phyloP scores from a whole-genome alignment of 2,113 vertebrate species.

The Hiodon alosoides region DNA sequence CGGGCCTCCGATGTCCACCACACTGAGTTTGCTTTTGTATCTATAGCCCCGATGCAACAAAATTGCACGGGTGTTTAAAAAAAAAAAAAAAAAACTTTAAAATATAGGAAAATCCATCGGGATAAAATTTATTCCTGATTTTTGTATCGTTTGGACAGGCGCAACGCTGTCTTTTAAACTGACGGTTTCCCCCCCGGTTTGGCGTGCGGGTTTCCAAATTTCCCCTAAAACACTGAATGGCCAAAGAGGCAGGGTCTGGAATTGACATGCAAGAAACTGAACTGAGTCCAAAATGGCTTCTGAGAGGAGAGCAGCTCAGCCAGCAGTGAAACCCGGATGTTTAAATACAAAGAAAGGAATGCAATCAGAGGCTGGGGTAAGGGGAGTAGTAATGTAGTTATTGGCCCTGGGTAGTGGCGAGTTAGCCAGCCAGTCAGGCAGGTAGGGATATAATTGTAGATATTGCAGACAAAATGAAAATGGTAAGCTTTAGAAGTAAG shows the following conservation, averaged over 20 bases:
- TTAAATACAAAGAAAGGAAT: constrained; percentile 77
- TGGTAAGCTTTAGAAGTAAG: background rate
- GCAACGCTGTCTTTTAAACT: background rate
- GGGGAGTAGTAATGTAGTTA: constrained; percentile 4
- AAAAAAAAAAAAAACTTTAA: constrained; percentile 27
- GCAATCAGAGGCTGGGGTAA: constrained; percentile 41
- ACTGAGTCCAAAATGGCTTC: constrained; percentile 58
- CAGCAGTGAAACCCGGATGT: constrained; percentile 85
- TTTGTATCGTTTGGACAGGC: background rate
- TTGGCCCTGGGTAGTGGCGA: constrained; percentile 17
- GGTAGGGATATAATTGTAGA: background rate
- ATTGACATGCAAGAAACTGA: constrained; percentile 44
- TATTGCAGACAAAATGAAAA: background rate
- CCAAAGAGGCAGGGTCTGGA: constrained; percentile 38
- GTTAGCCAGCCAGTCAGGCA: constrained; percentile 18
- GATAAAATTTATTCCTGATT: background rate
- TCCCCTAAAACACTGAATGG: constrained; percentile 30
- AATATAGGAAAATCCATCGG: constrained; percentile 16
- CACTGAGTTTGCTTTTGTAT: constrained; percentile 50
- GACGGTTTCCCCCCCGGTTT: constrained; percentile 49
- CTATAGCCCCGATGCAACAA: constrained; percentile 47
- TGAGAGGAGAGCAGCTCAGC: constrained; percentile 53
- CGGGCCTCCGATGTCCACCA: constrained; percentile 53
- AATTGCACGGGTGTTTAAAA: constrained; percentile 43
- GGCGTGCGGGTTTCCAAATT: constrained; percentile 57